Evolutionary conservation across 1,140 invertebrate genomes (phyloP), one percentile per base, ranked within the genome.

Genomic region (Oryzaephilus surinamensis): DNA sequence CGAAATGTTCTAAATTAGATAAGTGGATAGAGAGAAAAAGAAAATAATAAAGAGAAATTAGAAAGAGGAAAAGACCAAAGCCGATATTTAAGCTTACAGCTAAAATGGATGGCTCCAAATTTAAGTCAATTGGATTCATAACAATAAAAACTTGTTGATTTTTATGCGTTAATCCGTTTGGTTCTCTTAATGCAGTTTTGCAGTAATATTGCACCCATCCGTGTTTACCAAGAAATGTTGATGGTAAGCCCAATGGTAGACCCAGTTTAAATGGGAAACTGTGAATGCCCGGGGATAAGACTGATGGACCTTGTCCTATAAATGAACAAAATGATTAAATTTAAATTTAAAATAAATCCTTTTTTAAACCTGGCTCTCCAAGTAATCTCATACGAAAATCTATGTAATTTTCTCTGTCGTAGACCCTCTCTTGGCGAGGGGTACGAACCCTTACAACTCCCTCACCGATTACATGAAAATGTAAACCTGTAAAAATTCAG

Each of bases 61-160:
- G n/a, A n/a, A n/a, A n/a, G n/a, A n/a, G n/a, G n/a, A 24, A 10
- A 24, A 24, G 8, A 6, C 4, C 23, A 24, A 38, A 17, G n/a
- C n/a, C n/a, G n/a, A n/a, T n/a, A n/a, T n/a, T n/a, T 38, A 13
- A 5, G 73, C 78, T 79, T 72, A 94, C 90, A 55, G 85, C 75
- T 43, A 95, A 65, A 47, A 89, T 79, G 2, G 85, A 76, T 18
- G 88, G 87, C 56, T 94, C 90, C 54, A 91, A 65, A 64, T 94
- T 94, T 41, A 96, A 67, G 66, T 96, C 90, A 39, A 95, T 92
- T 1, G 89, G 89, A 63, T 89, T 94, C 87, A 95, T 93, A 0
- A 96, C 87, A 50, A 95, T 92, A 61, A 96, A 95, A 6, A 94
- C 89, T 69, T 94, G 90, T 62, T 95, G 90, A 60, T 94, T 94